A percentile compares a stretch with the other conserved stretches of the same genome.
Evolutionary conservation across 2,797 vertebrate species (phyloP).

Genomic region (Hylomyscus alleni): DNA sequence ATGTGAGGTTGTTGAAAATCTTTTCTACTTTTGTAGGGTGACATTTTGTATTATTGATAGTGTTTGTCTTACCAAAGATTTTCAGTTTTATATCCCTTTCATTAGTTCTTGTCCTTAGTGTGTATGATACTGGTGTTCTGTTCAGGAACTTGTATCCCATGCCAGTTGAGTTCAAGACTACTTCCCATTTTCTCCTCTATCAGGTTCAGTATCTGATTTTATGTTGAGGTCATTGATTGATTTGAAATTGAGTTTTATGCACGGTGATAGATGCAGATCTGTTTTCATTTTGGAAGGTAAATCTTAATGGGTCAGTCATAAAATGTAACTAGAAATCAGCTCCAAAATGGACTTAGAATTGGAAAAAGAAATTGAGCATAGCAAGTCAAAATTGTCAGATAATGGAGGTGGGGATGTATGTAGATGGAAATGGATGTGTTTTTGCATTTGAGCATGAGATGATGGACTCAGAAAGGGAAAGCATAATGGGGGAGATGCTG

Average conservation of each 20-base stretch:
- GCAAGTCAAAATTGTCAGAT: not conserved
- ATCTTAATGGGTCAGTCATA: not conserved
- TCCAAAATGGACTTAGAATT: not conserved
- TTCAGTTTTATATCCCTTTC: not conserved
- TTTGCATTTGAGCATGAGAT: not conserved
- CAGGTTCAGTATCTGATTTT: not conserved
- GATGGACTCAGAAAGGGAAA: slow-evolving; percentile 17
- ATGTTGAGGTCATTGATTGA: not conserved
- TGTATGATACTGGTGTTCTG: not conserved
- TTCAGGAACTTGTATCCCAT: not conserved
- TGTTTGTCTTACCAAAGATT: not conserved
- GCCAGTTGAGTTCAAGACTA: not conserved
- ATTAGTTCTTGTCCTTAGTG: not conserved
- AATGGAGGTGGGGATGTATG: not conserved
- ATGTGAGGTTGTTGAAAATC: not conserved
- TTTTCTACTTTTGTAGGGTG: not conserved
- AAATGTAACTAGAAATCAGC: slow-evolving; percentile 17
- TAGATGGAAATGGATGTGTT: not conserved
- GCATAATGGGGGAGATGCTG: not conserved
- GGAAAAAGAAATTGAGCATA: not conserved
- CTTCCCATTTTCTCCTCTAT: not conserved
- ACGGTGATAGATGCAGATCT: not conserved
- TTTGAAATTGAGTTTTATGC: not conserved
- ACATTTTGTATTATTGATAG: not conserved
- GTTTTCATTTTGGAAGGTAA: not conserved